These are phyloP conservation scores for Caenorhabditis sp. DNA, from an alignment of 2,888 invertebrate genomes.

Conservation along the genomic window DNA sequence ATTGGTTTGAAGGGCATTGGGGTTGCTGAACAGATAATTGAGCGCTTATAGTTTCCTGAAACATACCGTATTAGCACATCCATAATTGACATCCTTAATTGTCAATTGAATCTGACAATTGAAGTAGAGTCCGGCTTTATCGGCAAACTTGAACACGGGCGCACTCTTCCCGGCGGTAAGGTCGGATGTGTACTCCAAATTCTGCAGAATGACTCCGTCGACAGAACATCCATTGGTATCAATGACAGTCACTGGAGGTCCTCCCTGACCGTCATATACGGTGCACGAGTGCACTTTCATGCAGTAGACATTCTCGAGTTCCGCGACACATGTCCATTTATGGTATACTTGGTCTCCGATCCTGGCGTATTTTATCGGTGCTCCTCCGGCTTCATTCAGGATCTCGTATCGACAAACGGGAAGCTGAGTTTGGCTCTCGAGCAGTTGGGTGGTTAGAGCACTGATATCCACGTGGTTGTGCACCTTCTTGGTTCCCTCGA, in stretches of 20 bases:
- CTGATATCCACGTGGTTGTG: constrained; percentile 78
- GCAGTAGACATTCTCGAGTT: constrained; percentile 79
- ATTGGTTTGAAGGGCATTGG: constrained; percentile 61
- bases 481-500: constrained; percentile 78
- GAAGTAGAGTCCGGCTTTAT: constrained; percentile 81
- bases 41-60: background rate
- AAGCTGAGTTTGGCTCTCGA: constrained; percentile 75
- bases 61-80: constrained; percentile 73
- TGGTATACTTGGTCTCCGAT: constrained; percentile 82
- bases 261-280: constrained; percentile 83
- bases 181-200: constrained; percentile 79
- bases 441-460: constrained; percentile 74
- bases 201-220: constrained; percentile 79
- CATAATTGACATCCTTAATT: constrained; percentile 76
- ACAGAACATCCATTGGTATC: constrained; percentile 80
- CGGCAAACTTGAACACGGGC: constrained; percentile 81
- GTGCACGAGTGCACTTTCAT: constrained; percentile 82
- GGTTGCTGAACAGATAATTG: constrained; percentile 63
- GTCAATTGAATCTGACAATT: constrained; percentile 82
- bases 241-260: constrained; percentile 79
- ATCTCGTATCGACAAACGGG: constrained; percentile 82
- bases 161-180: constrained; percentile 79
- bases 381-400: constrained; percentile 76
- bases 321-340: constrained; percentile 72
- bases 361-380: constrained; percentile 79